Evolutionary conservation across 2,113 vertebrate species (phyloP), one percentile per base, ranked within the genome.

Genomic region (Acrocephalus kingi): DNA sequence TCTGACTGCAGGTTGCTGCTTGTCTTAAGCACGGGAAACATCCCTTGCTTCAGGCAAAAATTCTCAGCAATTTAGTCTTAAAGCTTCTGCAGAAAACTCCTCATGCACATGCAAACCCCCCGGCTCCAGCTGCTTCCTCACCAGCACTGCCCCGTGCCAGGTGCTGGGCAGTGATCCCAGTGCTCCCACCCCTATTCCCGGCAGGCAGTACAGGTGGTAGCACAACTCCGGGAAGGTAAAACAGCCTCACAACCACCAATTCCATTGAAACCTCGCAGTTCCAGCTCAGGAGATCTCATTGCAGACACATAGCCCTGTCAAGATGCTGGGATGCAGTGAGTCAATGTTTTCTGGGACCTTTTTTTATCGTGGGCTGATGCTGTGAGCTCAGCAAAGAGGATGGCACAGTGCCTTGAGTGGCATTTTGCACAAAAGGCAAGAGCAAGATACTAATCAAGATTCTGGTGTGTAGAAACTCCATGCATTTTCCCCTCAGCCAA

Each of bases 31-130:
- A 80, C 20, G 39, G 97, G 97, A 98, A 97, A 92, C 63, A 89
- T 97, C 88, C 75, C 94, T 97, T 56, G 96, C 97, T 98, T 95
- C 94, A 97, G 97, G 97, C 96, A 93, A 87, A 93, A 93, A 97
- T 95, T 62, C 97, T 95, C 95, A 48, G 93, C 94, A 63, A 83
- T 96, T 90, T 91, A 87, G 79, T 94, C 39, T 59, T 13, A 9
- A 35, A 87, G 85, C 87, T 93, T 87, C 94, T 95, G 78, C 66
- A 7, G 48, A 87, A 93, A 90, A 82, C 39, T 95, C 82, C 96
- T 84, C 79, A 52, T n/a, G 68, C 75, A 68, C 92, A 69, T 61
- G 86, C 89, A 81, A 84, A 68, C 39, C 62, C 18, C 48, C 31
- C 11, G 73, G 86, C 84, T 86, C 20, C 24, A 25, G 96, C 83